Conservation (phyloP, 2,113 vertebrate genomes). For the Blennius ocellaris region DNA sequence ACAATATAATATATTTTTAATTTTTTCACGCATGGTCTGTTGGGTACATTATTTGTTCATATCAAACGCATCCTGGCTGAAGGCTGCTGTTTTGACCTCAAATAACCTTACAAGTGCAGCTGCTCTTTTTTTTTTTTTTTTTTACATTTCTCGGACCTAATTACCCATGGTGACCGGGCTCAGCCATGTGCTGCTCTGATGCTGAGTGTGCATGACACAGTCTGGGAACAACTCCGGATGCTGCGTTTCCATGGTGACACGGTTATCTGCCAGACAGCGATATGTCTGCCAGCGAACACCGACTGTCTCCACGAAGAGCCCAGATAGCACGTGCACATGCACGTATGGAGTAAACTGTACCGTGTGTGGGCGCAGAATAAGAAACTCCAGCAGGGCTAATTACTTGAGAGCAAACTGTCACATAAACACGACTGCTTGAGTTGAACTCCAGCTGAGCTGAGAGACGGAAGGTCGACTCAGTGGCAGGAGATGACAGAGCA, state of each 20-base stretch:
- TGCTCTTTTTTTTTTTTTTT: no score
- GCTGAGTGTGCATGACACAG: conserved; percentile 49
- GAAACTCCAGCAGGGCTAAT: not conserved
- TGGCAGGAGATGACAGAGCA: conserved; percentile 5
- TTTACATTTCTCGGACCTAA: conserved; percentile 33
- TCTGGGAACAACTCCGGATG: conserved; percentile 60
- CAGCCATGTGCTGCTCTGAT: conserved; percentile 36
- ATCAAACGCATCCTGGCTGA: no score
- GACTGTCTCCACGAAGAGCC: conserved; percentile 46
- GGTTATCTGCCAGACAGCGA: conserved; percentile 71
- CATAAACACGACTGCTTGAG: conserved; percentile 2
- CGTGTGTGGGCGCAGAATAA: not conserved
- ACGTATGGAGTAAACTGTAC: not conserved
- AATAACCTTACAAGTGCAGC: not conserved
- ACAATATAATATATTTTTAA: no score
- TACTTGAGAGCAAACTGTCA: conserved; percentile 13
- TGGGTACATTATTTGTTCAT: no score
- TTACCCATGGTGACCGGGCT: conserved; percentile 7
- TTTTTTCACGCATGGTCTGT: no score
- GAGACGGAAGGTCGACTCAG: conserved; percentile 30
- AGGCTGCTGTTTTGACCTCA: no score
- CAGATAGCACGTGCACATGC: conserved; percentile 16
- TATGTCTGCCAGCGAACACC: conserved; percentile 53
- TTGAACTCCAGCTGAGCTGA: conserved; percentile 23
- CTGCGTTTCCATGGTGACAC: conserved; percentile 74